These are phyloP conservation scores for Peromyscus attwateri DNA, from an alignment of 2,797 vertebrate genomes.

Conservation along the genomic window DNA sequence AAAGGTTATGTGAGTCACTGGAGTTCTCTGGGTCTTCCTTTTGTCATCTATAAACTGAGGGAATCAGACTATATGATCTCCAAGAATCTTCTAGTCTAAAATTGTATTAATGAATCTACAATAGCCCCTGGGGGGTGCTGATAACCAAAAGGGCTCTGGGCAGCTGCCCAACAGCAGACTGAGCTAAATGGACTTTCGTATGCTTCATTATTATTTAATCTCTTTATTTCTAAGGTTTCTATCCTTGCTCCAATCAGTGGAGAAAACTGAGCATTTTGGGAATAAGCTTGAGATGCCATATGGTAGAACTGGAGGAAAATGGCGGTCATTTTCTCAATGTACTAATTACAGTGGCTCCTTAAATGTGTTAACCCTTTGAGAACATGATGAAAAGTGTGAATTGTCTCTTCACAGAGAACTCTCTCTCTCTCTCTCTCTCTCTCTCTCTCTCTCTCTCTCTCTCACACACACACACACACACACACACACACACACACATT, in stretches of 20 bases:
- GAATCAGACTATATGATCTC: slow-evolving; percentile 21
- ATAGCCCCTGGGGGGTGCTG: slow-evolving; percentile 70
- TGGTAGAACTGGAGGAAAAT: slow-evolving; percentile 25
- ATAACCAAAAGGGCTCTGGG: slow-evolving; percentile 71
- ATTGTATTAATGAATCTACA: slow-evolving; percentile 73
- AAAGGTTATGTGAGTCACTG: slow-evolving; percentile 46
- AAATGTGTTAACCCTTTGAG: slow-evolving; percentile 47
- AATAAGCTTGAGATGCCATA: slow-evolving; percentile 69
- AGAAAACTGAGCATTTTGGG: slow-evolving; percentile 62
- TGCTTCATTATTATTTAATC: slow-evolving; percentile 80
- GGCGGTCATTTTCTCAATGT: slow-evolving; percentile 46
- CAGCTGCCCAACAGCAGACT: slow-evolving; percentile 61
- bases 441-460: no score
- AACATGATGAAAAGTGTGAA: slow-evolving; percentile 1
- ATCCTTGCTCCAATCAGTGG: slow-evolving; percentile 37
- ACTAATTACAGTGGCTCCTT: not conserved
- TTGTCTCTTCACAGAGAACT: not conserved
- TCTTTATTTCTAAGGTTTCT: slow-evolving; percentile 76
- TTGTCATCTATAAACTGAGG: slow-evolving; percentile 47
- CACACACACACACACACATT: not conserved
- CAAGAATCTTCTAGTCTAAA: slow-evolving; percentile 60
- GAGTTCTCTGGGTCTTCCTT: slow-evolving; percentile 28
- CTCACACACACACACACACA: not conserved
- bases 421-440: no score
- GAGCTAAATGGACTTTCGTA: slow-evolving; percentile 71